Base-by-base conservation (phyloP, 2,113 vertebrate genomes). In the Cranoglanis bouderius region DNA sequence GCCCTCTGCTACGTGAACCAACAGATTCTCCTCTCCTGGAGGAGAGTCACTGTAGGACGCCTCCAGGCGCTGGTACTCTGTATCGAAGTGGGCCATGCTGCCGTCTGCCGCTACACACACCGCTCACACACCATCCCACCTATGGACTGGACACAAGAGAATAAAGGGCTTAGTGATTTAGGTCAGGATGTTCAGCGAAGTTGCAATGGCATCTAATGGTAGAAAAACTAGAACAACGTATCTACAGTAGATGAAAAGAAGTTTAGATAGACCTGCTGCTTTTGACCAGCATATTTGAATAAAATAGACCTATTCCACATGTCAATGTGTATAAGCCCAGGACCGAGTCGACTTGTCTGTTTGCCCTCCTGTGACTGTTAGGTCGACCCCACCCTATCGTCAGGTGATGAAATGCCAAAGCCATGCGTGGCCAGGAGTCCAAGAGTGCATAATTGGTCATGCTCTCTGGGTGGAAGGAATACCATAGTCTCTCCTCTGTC, bases 11-110 rank as follows among this genome's bases (percentile, higher is more conserved):
- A 98, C 97, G 24, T 99, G 98, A 90, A 98, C 97, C 90, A 99
- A 92, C 82, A 97, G 93, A 90, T 98, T 97, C 83, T 98, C 98
- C 87, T 98, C 98, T 53, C 97, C 98, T 0, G 98, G 97, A 2
- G 98, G 97, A 14, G 98, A 98, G 92, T 99, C 98, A 0, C 95
- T 98, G 92, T 98, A 98, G 55, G 98, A 99, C 82, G 97, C 96
- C 95, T 99, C 97, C 91, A 98, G 95, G 87, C 97, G 97, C 94
- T 98, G 98, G 94, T 99, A 99, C 92, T 98, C 97, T 1, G 97
- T 98, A 92, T 98, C 97, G 92, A 98, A 98, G 90, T 97, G 97
- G 14, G 97, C 97, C 98, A 98, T 99, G 85, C 92, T 88, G 88
- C 35, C 40, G 63, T 74, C 72, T 85, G 49, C 29, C 59, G 35